Percentiles rank a stretch among this genome's conserved stretches.
phyloP scores from a whole-genome alignment of 1,140 invertebrate species.

The Drosophila tani region DNA sequence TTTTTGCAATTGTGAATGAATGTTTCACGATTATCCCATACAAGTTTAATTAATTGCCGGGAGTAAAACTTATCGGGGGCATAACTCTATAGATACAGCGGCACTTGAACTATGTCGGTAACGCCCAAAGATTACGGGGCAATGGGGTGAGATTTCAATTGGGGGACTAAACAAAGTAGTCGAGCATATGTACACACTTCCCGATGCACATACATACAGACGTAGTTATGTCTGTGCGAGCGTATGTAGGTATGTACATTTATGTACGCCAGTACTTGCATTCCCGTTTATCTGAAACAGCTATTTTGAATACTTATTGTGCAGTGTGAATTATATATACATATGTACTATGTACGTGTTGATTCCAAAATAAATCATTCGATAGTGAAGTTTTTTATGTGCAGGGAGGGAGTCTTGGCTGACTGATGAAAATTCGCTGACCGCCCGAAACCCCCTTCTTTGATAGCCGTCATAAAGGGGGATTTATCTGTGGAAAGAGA shows the following conservation, averaged over 20 bases:
- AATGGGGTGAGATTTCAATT: slow-evolving; percentile 45
- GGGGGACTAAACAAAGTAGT: slow-evolving; percentile 48
- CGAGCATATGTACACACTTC: slow-evolving; percentile 41
- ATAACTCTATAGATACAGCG: background rate
- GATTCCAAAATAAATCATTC: slow-evolving; percentile 15
- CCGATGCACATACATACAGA: slow-evolving; percentile 32
- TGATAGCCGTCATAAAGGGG: background rate
- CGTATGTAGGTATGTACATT: slow-evolving; percentile 1
- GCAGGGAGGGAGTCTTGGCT: slow-evolving; percentile 4
- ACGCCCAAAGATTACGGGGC: slow-evolving; percentile 47
- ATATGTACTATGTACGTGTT: slow-evolving; percentile 30
- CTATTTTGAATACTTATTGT: slow-evolving; percentile 3
- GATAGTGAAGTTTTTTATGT: background rate
- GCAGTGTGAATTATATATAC: background rate
- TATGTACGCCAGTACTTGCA: slow-evolving; percentile 5
- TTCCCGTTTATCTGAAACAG: slow-evolving; percentile 23
- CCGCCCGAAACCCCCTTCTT: background rate
- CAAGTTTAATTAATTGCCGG: background rate
- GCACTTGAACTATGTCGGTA: slow-evolving; percentile 34
- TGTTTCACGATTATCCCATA: background rate
- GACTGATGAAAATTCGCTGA: slow-evolving; percentile 6
- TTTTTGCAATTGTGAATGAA: slow-evolving; percentile 31
- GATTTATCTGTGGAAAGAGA: background rate
- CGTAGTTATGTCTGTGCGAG: slow-evolving; percentile 5
- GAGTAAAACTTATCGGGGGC: background rate